Conservation (phyloP, 2,888 invertebrate species). For the Abrostola tripartita region DNA sequence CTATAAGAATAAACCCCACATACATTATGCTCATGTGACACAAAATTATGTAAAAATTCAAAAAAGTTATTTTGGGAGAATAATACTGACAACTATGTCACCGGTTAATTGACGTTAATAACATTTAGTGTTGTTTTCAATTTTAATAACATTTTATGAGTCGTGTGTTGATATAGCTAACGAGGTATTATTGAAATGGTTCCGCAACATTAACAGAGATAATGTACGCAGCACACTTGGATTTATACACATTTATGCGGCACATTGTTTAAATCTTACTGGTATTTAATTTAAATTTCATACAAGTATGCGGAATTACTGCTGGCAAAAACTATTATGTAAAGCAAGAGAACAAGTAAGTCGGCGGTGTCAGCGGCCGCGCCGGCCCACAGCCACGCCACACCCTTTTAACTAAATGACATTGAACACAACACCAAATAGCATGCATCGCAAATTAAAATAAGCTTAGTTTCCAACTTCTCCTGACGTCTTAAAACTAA, state of each 20-base stretch:
- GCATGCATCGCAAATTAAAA: slow-evolving; percentile 16
- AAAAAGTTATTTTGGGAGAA: slow-evolving; percentile 21
- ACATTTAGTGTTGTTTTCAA: slow-evolving; percentile 52
- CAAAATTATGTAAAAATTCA: background rate
- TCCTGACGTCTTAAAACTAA: slow-evolving; percentile 11
- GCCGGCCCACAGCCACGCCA: slow-evolving; percentile 7
- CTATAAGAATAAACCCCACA: too few relatives aligned
- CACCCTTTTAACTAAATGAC: slow-evolving; percentile 24
- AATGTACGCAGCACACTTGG: slow-evolving; percentile 20
- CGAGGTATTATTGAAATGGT: slow-evolving; percentile 58
- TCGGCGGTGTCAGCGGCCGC: slow-evolving; percentile 3
- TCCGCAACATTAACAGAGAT: slow-evolving; percentile 48
- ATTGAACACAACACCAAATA: slow-evolving; percentile 6
- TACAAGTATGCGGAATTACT: slow-evolving; percentile 27
- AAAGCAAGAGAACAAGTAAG: slow-evolving; percentile 15
- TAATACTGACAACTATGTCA: slow-evolving; percentile 45
- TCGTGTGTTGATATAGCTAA: slow-evolving; percentile 56
- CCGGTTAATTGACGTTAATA: slow-evolving; percentile 58
- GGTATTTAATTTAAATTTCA: slow-evolving; percentile 33
- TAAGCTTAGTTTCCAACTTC: slow-evolving; percentile 1
- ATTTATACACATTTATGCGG: slow-evolving; percentile 26
- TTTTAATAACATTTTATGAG: slow-evolving; percentile 57
- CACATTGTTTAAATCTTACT: slow-evolving; percentile 27
- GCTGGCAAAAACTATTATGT: slow-evolving; percentile 23
- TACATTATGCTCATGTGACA: too few relatives aligned